Evolutionary conservation across 2,888 invertebrate species (phyloP).

Genomic region (Monochamus alternatus): DNA sequence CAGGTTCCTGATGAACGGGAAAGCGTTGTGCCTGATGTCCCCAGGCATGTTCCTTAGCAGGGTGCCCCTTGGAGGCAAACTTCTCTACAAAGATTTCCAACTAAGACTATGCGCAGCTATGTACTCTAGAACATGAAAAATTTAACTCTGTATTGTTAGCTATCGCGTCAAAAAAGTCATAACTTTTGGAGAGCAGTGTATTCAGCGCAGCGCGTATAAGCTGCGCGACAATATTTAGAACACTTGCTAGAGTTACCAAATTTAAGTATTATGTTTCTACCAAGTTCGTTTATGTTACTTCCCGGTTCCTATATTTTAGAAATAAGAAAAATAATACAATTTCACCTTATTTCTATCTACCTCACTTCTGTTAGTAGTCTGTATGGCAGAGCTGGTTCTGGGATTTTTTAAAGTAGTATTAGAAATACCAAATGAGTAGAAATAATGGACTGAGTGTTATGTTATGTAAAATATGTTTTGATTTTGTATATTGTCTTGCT

Average conservation of each 20-base stretch:
- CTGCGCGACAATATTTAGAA: background rate
- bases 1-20: conserved; percentile 86
- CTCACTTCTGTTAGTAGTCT: conserved; percentile 6
- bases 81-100: conserved; percentile 81
- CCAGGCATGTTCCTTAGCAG: conserved; percentile 82
- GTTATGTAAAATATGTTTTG: conserved; percentile 21
- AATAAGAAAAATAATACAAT: background rate
- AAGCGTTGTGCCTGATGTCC: conserved; percentile 86
- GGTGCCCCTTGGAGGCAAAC: conserved; percentile 80
- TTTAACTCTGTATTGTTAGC: background rate
- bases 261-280: background rate
- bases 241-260: background rate
- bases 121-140: conserved; percentile 66
- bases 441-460: conserved; percentile 28
- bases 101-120: conserved; percentile 80
- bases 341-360: conserved; percentile 13
- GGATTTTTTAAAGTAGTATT: background rate
- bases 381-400: conserved; percentile 16
- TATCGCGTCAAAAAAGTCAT: background rate
- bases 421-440: conserved; percentile 10
- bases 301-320: background rate
- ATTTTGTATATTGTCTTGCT: conserved; percentile 57
- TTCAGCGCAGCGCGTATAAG: background rate
- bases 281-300: background rate
- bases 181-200: background rate